Percentiles rank a stretch among this genome's conserved stretches.
phyloP scores from a whole-genome alignment of 1,140 invertebrate species.

The Orchesella cincta region DNA sequence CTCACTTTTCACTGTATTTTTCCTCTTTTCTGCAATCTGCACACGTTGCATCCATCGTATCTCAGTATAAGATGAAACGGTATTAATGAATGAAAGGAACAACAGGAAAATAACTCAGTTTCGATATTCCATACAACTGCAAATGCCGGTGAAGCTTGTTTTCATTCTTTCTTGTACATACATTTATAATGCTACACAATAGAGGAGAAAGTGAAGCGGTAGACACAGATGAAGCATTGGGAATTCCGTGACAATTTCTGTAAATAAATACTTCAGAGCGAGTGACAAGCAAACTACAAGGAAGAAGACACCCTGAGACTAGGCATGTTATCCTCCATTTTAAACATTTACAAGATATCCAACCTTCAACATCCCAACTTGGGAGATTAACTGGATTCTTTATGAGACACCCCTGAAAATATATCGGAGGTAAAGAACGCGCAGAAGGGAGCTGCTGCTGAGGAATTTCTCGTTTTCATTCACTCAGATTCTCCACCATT shows the following conservation, averaged over 20 bases:
- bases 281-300: not conserved
- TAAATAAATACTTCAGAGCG: slow-evolving; percentile 8
- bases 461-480: not conserved
- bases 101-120: too few species aligned
- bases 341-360: not conserved
- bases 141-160: too few species aligned
- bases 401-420: not conserved
- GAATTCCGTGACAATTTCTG: slow-evolving; percentile 15
- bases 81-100: too few species aligned
- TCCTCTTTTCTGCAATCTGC: too few species aligned
- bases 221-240: not conserved
- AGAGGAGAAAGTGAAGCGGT: not conserved
- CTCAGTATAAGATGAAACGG: too few species aligned
- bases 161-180: too few species aligned
- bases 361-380: not conserved
- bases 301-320: not conserved
- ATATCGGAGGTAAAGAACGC: too few species aligned
- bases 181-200: not conserved
- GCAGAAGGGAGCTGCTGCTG: not conserved
- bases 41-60: too few species aligned
- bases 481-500: slow-evolving; percentile 1
- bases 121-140: too few species aligned
- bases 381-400: not conserved
- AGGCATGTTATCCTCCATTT: not conserved
- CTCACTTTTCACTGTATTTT: too few species aligned